Evolutionary conservation across 2,888 invertebrate species (phyloP).

Genomic region (Cheilosia urbana): DNA sequence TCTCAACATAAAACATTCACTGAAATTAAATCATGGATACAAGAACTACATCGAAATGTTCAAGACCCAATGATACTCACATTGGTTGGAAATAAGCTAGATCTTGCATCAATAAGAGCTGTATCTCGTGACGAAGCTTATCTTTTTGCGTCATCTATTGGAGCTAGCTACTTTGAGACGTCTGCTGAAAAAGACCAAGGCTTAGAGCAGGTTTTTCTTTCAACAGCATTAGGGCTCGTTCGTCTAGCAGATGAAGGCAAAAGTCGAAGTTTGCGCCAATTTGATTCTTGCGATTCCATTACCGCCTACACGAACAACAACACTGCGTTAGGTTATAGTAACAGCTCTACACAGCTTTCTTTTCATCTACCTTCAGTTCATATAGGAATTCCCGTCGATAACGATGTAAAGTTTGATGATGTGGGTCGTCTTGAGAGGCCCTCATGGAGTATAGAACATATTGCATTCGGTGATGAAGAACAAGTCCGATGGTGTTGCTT

Average conservation of each 20-base stretch:
- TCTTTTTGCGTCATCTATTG: conserved; percentile 91
- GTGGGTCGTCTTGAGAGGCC: conserved; percentile 87
- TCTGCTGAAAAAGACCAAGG: conserved; percentile 92
- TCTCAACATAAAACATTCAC: conserved; percentile 90
- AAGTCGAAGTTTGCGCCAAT: conserved; percentile 86
- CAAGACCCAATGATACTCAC: conserved; percentile 91
- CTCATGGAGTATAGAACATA: conserved; percentile 87
- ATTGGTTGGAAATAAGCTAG: conserved; percentile 94
- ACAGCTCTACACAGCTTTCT: conserved; percentile 76
- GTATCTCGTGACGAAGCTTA: conserved; percentile 88
- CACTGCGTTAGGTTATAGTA: conserved; percentile 79
- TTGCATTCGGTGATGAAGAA: conserved; percentile 88
- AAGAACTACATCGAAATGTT: conserved; percentile 90
- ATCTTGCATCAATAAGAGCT: conserved; percentile 87
- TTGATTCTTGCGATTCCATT: conserved; percentile 85
- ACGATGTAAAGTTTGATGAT: conserved; percentile 86
- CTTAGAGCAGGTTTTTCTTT: conserved; percentile 89
- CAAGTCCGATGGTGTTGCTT: conserved; percentile 87
- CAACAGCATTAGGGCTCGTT: conserved; percentile 87
- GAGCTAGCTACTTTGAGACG: conserved; percentile 93
- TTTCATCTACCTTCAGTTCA: conserved; percentile 82
- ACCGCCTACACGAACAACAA: conserved; percentile 81
- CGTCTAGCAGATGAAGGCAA: conserved; percentile 85
- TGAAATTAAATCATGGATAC: conserved; percentile 94
- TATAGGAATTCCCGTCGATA: conserved; percentile 84